Evolutionary conservation across 37 sponge, comb jelly and placozoan genomes (phyloP).

Genomic region (Axinella damicornis): DNA sequence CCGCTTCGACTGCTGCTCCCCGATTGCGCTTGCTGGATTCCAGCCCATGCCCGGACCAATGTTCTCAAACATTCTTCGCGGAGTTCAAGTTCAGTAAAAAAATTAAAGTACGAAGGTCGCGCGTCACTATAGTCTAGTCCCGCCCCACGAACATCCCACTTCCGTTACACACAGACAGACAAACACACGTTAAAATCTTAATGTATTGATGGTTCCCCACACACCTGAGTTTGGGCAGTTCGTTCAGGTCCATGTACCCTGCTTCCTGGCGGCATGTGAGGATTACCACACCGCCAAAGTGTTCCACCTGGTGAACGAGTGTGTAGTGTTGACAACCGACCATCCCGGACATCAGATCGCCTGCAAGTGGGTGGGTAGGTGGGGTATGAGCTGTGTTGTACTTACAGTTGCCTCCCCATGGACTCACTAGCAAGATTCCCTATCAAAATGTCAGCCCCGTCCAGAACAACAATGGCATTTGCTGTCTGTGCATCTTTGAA

Average conservation of each 20-base stretch:
- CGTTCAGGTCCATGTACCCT: conserved; percentile 49
- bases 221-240: conserved; percentile 49
- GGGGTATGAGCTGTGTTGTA: too few relatives aligned
- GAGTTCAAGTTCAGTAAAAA: too few relatives aligned
- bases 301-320: conserved; percentile 49
- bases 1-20: too few relatives aligned
- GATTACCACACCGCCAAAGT: conserved; percentile 36
- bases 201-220: neutral
- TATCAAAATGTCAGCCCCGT: conserved; percentile 60
- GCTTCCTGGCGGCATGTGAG: conserved; percentile 25
- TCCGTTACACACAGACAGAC: too few relatives aligned
- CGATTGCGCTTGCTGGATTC: too few relatives aligned
- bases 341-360: conserved; percentile 21
- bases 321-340: conserved; percentile 54
- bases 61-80: too few relatives aligned
- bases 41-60: too few relatives aligned
- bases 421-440: conserved; percentile 44
- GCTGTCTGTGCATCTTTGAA: conserved; percentile 70
- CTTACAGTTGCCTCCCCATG: too few relatives aligned
- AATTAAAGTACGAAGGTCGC: too few relatives aligned
- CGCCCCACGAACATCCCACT: too few relatives aligned
- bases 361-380: neutral
- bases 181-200: too few relatives aligned
- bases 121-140: too few relatives aligned
- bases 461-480: conserved; percentile 71